These are phyloP conservation scores for Cotesia typhae DNA, from an alignment of 1,140 invertebrate species.

Conservation along the genomic window DNA sequence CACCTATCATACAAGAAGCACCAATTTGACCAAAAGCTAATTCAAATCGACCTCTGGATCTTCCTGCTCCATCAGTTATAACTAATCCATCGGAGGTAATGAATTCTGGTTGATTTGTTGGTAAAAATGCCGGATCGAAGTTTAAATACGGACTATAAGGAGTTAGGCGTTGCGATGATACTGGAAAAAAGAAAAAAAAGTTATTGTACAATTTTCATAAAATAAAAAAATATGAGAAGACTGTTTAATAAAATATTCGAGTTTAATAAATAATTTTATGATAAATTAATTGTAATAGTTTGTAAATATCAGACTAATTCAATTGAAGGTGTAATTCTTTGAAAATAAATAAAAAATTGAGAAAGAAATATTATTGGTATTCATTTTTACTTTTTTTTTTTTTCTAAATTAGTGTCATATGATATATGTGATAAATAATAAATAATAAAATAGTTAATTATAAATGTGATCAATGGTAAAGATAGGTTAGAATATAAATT, in stretches of 20 bases:
- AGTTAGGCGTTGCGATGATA: slow-evolving; percentile 57
- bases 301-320: no score
- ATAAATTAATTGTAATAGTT: not conserved
- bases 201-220: not conserved
- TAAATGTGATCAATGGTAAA: slow-evolving; percentile 4
- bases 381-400: no score
- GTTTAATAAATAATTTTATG: not conserved
- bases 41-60: slow-evolving; percentile 85
- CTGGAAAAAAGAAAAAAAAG: slow-evolving; percentile 47
- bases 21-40: slow-evolving; percentile 94
- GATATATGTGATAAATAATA: no score
- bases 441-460: no score
- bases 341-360: no score
- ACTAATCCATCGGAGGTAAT: slow-evolving; percentile 93
- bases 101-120: slow-evolving; percentile 86
- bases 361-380: no score
- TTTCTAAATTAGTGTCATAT: no score
- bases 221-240: not conserved
- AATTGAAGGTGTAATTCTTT: no score
- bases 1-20: slow-evolving; percentile 84
- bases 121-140: slow-evolving; percentile 86
- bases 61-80: slow-evolving; percentile 86
- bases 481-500: slow-evolving; percentile 34
- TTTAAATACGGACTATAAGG: slow-evolving; percentile 90
- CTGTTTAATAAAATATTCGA: not conserved